Percentiles rank a stretch among this genome's conserved stretches.
Conservation (phyloP, 2,113 vertebrate species). For the Leptobrachium ailaonicum region DNA sequence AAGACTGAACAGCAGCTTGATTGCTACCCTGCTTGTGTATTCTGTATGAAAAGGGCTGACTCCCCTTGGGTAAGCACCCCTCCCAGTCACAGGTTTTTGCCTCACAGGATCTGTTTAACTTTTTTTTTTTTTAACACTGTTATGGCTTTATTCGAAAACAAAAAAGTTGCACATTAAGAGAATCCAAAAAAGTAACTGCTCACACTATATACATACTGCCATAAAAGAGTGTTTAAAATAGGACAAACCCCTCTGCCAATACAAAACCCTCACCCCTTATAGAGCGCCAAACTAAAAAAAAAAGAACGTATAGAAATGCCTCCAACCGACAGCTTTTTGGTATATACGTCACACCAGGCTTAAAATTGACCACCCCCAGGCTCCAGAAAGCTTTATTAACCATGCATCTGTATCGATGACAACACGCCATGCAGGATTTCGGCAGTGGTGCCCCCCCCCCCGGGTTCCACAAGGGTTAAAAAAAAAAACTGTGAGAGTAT, state of each 20-base stretch:
- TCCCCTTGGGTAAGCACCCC: too few relatives aligned
- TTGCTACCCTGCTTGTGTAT: too few relatives aligned
- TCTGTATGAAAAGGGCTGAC: too few relatives aligned
- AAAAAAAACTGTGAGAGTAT: too few relatives aligned
- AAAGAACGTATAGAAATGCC: conserved; percentile 54
- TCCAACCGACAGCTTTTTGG: conserved; percentile 7
- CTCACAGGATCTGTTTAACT: too few relatives aligned
- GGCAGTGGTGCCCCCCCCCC: too few relatives aligned
- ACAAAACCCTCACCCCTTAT: conserved; percentile 73
- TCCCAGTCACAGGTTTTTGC: too few relatives aligned
- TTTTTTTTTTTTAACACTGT: conserved; percentile 83
- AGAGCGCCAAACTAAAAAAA: conserved; percentile 74
- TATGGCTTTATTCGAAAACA: conserved; percentile 81
- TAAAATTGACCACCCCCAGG: background rate
- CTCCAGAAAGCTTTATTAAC: background rate
- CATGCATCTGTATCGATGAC: background rate
- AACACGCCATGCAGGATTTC: too few relatives aligned
- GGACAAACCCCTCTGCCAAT: conserved; percentile 77
- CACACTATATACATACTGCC: conserved; percentile 76
- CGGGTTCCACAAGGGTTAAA: too few relatives aligned
- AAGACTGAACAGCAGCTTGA: too few relatives aligned
- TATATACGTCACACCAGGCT: conserved; percentile 12
- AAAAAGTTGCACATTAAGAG: conserved; percentile 75
- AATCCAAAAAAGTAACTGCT: conserved; percentile 64
- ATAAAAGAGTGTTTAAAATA: conserved; percentile 79